Percentiles rank a stretch among this genome's conserved stretches.
Conservation (phyloP, 2,888 invertebrate genomes). For the Dryadula phaetusa region DNA sequence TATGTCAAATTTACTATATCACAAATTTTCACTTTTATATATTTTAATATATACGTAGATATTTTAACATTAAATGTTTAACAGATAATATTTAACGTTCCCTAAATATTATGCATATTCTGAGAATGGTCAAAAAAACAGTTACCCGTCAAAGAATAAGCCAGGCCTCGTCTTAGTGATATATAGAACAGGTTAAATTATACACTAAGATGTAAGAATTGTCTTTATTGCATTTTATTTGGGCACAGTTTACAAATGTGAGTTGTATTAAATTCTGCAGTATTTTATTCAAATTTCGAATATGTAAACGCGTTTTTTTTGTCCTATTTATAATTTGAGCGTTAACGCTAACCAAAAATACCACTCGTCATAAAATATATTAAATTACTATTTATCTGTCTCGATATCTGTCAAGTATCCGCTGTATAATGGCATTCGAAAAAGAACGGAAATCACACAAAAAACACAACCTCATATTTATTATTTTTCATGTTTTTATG, state of each 20-base stretch:
- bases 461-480: constrained; percentile 35
- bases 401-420: constrained; percentile 32
- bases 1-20: no score
- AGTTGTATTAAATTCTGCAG: background rate
- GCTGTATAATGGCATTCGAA: constrained; percentile 7
- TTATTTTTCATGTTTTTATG: constrained; percentile 38
- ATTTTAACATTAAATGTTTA: no score
- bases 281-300: constrained; percentile 7
- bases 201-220: constrained; percentile 1
- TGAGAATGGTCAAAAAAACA: background rate
- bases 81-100: no score
- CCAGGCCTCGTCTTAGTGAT: background rate
- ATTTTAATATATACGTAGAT: no score
- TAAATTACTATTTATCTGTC: constrained; percentile 23
- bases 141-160: no score
- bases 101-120: no score
- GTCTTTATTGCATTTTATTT: constrained; percentile 9
- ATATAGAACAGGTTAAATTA: constrained; percentile 2
- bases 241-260: background rate
- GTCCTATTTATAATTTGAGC: constrained; percentile 7
- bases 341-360: constrained; percentile 21
- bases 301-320: constrained; percentile 7
- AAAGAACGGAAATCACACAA: constrained; percentile 40
- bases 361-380: constrained; percentile 29
- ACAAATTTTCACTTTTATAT: no score